These are phyloP conservation scores for Bombus huntii DNA, from an alignment of 1,140 invertebrate genomes.

Conservation along the genomic window DNA sequence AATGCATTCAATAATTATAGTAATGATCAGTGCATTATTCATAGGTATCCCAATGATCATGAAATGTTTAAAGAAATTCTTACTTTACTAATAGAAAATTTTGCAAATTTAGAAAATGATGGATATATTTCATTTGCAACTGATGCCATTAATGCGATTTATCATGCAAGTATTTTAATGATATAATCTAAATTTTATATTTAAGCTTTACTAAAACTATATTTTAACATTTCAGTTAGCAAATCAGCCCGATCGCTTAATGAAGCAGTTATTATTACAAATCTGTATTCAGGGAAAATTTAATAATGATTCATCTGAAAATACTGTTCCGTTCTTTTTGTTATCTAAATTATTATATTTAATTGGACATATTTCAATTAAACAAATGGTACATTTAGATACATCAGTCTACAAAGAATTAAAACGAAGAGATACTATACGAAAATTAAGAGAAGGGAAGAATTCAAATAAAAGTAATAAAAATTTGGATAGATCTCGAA, in stretches of 20 bases:
- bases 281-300: constrained; percentile 53
- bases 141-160: constrained; percentile 85
- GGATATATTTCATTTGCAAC: constrained; percentile 85
- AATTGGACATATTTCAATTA: constrained; percentile 88
- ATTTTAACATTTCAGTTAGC: constrained; percentile 73
- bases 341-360: constrained; percentile 87
- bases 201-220: not conserved
- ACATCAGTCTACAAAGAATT: constrained; percentile 89
- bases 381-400: constrained; percentile 91
- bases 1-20: constrained; percentile 25
- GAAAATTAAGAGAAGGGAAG: constrained; percentile 77
- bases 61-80: constrained; percentile 83
- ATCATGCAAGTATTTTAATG: constrained; percentile 78
- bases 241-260: constrained; percentile 76
- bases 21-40: constrained; percentile 22
- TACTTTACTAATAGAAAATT: constrained; percentile 81
- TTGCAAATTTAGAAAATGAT: constrained; percentile 77
- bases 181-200: constrained; percentile 8
- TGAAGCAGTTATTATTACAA: constrained; percentile 70
- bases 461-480: constrained; percentile 61
- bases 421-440: constrained; percentile 83
- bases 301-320: constrained; percentile 29
- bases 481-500: constrained; percentile 34
- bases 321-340: constrained; percentile 65
- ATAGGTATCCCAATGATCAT: constrained; percentile 83